Evolutionary conservation across 2,113 vertebrate species (phyloP).

Genomic region (Arothron firmamentum): DNA sequence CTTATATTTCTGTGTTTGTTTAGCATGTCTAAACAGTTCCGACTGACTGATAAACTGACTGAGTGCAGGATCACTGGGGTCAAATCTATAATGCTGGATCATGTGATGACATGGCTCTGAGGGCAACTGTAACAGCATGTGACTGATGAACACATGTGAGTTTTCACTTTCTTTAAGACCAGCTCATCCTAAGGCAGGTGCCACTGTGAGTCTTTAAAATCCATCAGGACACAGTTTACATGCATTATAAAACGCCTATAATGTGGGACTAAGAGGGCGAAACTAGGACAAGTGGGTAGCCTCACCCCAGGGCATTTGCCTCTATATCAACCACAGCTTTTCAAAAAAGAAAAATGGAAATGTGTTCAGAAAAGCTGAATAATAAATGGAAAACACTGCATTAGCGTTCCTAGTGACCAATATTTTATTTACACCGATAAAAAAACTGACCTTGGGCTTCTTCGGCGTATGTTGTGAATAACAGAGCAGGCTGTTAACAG

Average conservation of each 20-base stretch:
- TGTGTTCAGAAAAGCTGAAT: constrained; percentile 5
- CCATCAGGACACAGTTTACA: constrained; percentile 15
- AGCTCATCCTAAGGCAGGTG: background rate
- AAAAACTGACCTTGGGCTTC: constrained; percentile 21
- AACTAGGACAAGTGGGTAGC: constrained; percentile 51
- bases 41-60: constrained; percentile 43
- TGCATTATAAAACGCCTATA: constrained; percentile 19
- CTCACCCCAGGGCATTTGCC: constrained; percentile 39
- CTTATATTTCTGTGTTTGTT: constrained; percentile 9
- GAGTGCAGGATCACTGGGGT: constrained; percentile 32
- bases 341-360: constrained; percentile 1
- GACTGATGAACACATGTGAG: background rate
- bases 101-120: constrained; percentile 3
- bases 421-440: background rate
- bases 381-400: background rate
- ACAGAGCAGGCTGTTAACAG: constrained; percentile 9
- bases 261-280: constrained; percentile 26
- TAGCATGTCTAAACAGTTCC: constrained; percentile 19
- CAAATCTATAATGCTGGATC: constrained; percentile 42
- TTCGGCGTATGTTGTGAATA: background rate
- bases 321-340: constrained; percentile 36
- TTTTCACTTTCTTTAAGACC: constrained; percentile 21
- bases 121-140: constrained; percentile 3
- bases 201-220: constrained; percentile 10
- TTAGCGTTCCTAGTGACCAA: background rate